These are phyloP conservation scores for Acrobasis suavella DNA, from an alignment of 2,888 invertebrate species.

Conservation along the genomic window DNA sequence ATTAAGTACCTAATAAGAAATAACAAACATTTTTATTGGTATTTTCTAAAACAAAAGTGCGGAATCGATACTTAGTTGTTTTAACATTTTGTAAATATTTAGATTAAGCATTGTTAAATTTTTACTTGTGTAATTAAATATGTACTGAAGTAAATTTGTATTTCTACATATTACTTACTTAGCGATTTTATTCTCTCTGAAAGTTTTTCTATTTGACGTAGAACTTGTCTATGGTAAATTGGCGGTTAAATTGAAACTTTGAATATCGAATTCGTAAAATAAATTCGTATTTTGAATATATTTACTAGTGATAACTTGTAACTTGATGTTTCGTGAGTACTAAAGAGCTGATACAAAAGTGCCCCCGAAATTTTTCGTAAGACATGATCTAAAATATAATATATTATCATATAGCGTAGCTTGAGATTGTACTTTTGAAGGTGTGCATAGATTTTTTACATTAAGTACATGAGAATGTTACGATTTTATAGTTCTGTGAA, in stretches of 20 bases:
- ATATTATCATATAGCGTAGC: conserved; percentile 72
- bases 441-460: conserved; percentile 63
- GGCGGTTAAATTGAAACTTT: conserved; percentile 21
- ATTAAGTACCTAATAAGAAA: neutral
- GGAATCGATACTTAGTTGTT: conserved; percentile 41
- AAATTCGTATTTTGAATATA: conserved; percentile 19
- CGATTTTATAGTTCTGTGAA: conserved; percentile 5
- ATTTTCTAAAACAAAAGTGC: conserved; percentile 34
- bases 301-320: conserved; percentile 36
- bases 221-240: conserved; percentile 34
- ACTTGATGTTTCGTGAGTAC: conserved; percentile 42
- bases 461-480: neutral
- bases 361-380: conserved; percentile 73
- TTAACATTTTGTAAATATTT: conserved; percentile 53
- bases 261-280: conserved; percentile 17
- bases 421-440: conserved; percentile 43
- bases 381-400: conserved; percentile 57
- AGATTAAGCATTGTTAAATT: conserved; percentile 61
- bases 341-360: conserved; percentile 46
- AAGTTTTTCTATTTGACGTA: conserved; percentile 52
- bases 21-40: neutral
- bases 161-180: conserved; percentile 47
- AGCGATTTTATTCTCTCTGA: conserved; percentile 46
- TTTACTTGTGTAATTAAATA: conserved; percentile 53
- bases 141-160: conserved; percentile 46